Percentiles rank a stretch among this genome's conserved stretches.
Conservation (phyloP, 2,888 invertebrate species). For the Choreutis nemorana region DNA sequence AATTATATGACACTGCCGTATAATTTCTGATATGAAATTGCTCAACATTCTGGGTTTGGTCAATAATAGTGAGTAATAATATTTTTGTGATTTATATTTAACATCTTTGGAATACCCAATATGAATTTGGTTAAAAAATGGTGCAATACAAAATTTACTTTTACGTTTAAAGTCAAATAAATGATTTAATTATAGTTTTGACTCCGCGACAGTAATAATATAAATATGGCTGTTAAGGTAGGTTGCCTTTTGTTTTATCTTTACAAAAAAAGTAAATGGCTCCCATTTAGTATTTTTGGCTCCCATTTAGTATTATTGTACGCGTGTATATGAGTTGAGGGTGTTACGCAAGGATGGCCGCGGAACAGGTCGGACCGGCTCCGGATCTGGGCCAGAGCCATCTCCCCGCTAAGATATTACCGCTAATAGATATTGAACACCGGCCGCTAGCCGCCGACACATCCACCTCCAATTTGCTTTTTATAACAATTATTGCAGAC, state of each 20-base stretch:
- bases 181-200: no score
- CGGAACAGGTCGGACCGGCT: slow-evolving; percentile 58
- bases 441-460: slow-evolving; percentile 18
- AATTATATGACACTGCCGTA: slow-evolving; percentile 40
- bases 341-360: slow-evolving; percentile 56
- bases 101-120: slow-evolving; percentile 18
- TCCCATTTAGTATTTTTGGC: no score
- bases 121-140: no score
- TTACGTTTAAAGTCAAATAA: no score
- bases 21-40: slow-evolving; percentile 53
- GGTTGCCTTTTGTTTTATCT: no score
- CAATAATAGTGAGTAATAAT: slow-evolving; percentile 42
- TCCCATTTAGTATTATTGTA: no score
- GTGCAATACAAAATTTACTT: no score
- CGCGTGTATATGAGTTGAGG: no score
- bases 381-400: slow-evolving; percentile 58
- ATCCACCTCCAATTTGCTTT: slow-evolving; percentile 20
- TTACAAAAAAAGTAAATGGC: no score
- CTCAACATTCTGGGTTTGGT: slow-evolving; percentile 50
- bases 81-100: slow-evolving; percentile 55
- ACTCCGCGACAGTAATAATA: no score
- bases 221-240: no score
- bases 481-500: slow-evolving; percentile 17
- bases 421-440: slow-evolving; percentile 55
- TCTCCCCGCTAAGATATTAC: slow-evolving; percentile 54